A percentile compares a stretch with the other conserved stretches of the same genome.
Conservation (phyloP, 2,797 vertebrate species). For the Carapus acus region DNA sequence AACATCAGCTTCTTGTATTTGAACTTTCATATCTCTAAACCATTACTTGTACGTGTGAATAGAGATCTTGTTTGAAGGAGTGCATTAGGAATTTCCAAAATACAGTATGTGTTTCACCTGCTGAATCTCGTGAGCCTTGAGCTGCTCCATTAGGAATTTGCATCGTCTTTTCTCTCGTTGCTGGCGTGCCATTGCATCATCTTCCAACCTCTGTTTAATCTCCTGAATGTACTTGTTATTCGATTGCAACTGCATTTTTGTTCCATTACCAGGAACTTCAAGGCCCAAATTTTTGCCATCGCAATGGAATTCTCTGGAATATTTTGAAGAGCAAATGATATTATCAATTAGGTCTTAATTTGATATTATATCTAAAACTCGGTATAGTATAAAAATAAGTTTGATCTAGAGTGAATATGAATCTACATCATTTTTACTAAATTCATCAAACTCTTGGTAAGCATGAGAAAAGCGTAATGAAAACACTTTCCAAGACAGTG, state of each 20-base stretch:
- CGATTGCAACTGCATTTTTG: constrained; percentile 71
- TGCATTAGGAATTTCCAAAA: no score
- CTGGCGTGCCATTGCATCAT: constrained; percentile 72
- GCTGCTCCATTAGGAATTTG: constrained; percentile 77
- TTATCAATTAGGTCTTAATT: not conserved
- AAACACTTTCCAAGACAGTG: no score
- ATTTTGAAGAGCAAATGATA: constrained; percentile 3
- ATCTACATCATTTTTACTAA: no score
- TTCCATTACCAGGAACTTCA: constrained; percentile 19
- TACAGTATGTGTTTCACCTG: constrained; percentile 71
- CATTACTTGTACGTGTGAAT: no score
- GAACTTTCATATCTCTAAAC: no score
- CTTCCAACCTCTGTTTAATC: constrained; percentile 79
- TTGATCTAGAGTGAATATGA: no score
- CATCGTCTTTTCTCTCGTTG: constrained; percentile 79
- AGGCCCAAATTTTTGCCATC: constrained; percentile 4
- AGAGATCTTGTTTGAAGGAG: no score
- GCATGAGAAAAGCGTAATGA: no score
- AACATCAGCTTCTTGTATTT: no score
- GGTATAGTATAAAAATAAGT: not conserved
- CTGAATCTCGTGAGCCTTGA: constrained; percentile 77
- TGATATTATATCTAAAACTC: not conserved
- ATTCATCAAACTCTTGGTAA: no score
- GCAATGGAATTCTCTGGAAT: constrained; percentile 1
- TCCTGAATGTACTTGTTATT: constrained; percentile 80